These are phyloP conservation scores for Criorhina ranunculi DNA, from an alignment of 2,888 invertebrate species.

Conservation along the genomic window DNA sequence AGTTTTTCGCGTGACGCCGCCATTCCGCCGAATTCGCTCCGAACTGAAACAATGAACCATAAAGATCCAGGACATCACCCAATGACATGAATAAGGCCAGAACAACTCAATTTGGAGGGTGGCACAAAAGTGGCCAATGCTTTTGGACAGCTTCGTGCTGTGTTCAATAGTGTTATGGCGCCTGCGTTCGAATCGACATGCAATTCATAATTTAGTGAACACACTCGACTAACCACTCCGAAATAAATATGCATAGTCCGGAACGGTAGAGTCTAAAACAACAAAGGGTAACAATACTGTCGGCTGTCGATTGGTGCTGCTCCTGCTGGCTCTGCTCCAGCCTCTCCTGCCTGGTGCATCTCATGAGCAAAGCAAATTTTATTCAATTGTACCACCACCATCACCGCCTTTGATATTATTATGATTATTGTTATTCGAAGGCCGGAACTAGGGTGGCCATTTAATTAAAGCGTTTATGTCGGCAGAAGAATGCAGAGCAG, in stretches of 20 bases:
- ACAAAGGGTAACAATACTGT: conserved; percentile 9
- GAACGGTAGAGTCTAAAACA: conserved; percentile 14
- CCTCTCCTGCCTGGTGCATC: conserved; percentile 8
- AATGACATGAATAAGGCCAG: conserved; percentile 53
- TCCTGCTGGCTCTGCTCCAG: background rate
- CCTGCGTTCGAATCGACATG: conserved; percentile 42
- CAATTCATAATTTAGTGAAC: conserved; percentile 64
- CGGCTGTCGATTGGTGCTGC: conserved; percentile 9
- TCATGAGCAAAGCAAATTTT: conserved; percentile 15
- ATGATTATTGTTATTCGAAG: conserved; percentile 68
- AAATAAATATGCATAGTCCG: conserved; percentile 42
- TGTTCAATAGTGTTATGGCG: conserved; percentile 35
- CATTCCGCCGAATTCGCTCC: conserved; percentile 1
- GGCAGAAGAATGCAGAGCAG: conserved; percentile 16
- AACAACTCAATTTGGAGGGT: background rate
- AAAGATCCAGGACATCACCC: conserved; percentile 24
- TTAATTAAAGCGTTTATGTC: conserved; percentile 62
- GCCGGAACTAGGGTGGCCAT: conserved; percentile 40
- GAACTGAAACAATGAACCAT: conserved; percentile 39
- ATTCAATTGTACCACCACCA: conserved; percentile 15
- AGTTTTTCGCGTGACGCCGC: conserved; percentile 1
- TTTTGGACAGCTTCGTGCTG: background rate
- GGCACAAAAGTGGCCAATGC: background rate
- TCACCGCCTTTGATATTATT: conserved; percentile 14
- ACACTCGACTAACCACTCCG: conserved; percentile 21